Evolutionary conservation across 2,797 vertebrate genomes (phyloP).

Genomic region (Anguilla pacifica): DNA sequence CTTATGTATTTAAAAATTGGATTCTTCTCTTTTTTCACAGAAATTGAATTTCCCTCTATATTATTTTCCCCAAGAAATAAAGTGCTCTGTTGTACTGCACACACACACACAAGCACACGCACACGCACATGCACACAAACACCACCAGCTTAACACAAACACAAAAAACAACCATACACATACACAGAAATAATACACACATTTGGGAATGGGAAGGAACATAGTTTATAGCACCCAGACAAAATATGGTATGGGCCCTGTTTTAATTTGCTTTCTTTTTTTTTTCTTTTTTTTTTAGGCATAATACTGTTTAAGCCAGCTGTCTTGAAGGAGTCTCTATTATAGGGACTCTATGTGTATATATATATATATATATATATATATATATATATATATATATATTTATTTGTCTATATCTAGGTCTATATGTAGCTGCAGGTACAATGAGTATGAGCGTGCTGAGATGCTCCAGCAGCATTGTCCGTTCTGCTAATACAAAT

Average conservation of each 20-base stretch:
- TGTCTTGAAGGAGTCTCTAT: neutral
- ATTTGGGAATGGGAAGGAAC: neutral
- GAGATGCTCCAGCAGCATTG: neutral
- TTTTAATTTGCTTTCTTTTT: neutral
- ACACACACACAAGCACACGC: too few relatives aligned
- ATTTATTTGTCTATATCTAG: neutral
- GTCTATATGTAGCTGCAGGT: neutral
- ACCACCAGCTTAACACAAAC: too few relatives aligned
- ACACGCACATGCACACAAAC: too few relatives aligned
- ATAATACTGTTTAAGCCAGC: neutral
- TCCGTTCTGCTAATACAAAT: neutral
- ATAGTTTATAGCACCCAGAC: neutral
- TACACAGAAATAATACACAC: too few relatives aligned
- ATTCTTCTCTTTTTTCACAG: neutral
- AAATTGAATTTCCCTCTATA: too few relatives aligned
- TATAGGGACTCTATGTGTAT: neutral
- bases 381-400: neutral
- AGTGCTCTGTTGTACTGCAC: neutral
- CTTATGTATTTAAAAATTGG: neutral
- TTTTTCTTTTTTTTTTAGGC: neutral
- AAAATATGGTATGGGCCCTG: neutral
- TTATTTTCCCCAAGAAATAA: neutral
- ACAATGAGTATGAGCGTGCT: neutral
- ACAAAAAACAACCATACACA: too few relatives aligned
- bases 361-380: neutral